Conservation (phyloP, 2,888 invertebrate genomes). For the Drosophila lacicola region DNA sequence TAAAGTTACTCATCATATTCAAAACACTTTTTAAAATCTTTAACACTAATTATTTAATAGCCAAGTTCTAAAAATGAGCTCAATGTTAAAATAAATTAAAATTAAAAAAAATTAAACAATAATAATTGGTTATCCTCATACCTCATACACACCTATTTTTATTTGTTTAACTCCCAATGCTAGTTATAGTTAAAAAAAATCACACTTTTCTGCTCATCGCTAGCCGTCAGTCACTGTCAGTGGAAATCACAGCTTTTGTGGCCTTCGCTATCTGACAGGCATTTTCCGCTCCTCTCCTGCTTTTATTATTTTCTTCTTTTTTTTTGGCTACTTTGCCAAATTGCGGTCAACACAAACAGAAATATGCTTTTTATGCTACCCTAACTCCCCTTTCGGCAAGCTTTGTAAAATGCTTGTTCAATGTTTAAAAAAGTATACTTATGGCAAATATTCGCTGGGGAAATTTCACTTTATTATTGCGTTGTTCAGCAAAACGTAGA, state of each 20-base stretch:
- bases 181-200: background rate
- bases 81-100: too few relatives aligned
- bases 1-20: too few relatives aligned
- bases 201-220: background rate
- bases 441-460: slow-evolving; percentile 32
- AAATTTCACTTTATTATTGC: slow-evolving; percentile 13
- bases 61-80: too few relatives aligned
- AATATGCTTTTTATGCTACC: slow-evolving; percentile 22
- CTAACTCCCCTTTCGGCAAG: slow-evolving; percentile 21
- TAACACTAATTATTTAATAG: too few relatives aligned
- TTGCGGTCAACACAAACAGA: slow-evolving; percentile 46
- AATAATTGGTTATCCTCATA: too few relatives aligned
- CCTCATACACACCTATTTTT: background rate
- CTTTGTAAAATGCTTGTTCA: slow-evolving; percentile 38
- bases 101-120: too few relatives aligned
- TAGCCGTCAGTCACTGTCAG: slow-evolving; percentile 13
- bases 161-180: background rate
- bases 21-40: too few relatives aligned
- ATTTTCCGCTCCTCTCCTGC: slow-evolving; percentile 2
- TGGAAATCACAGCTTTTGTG: slow-evolving; percentile 32
- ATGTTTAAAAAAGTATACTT: slow-evolving; percentile 22
- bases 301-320: background rate
- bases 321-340: slow-evolving; percentile 38
- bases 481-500: slow-evolving; percentile 10
- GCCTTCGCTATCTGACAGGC: slow-evolving; percentile 34